These are phyloP conservation scores for Thripadectes ignobilis DNA, from an alignment of 2,797 vertebrate genomes.

Conservation along the genomic window DNA sequence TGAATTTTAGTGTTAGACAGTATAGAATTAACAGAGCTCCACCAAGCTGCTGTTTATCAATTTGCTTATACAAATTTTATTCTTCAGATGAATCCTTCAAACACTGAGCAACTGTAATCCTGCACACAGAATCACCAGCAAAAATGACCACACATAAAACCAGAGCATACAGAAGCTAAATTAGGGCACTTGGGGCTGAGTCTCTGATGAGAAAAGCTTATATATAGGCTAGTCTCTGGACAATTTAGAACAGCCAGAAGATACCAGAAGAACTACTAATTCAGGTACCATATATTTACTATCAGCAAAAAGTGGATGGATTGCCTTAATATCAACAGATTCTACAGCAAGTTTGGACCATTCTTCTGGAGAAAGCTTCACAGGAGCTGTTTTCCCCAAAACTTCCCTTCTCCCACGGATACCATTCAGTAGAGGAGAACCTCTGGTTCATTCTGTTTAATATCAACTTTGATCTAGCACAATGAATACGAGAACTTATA, in stretches of 20 bases:
- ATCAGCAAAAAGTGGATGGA: background rate
- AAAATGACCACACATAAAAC: background rate
- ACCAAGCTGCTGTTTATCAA: background rate
- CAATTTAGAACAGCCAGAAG: background rate
- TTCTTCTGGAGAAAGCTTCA: background rate
- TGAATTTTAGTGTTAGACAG: background rate
- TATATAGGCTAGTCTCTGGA: background rate
- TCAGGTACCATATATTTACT: background rate
- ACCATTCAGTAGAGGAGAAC: background rate
- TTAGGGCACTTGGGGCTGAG: background rate
- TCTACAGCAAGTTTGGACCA: background rate
- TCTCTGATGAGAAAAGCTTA: background rate
- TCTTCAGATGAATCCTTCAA: background rate
- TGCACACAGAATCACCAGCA: background rate
- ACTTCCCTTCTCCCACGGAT: background rate
- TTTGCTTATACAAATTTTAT: background rate
- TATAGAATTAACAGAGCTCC: background rate
- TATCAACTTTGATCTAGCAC: background rate
- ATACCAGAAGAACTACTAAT: background rate
- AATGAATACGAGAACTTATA: background rate
- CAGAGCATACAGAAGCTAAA: background rate
- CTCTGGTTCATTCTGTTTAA: background rate
- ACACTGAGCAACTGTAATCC: background rate
- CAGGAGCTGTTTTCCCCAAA: background rate
- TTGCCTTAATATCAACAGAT: background rate